A percentile compares a stretch with the other conserved stretches of the same genome.
These are phyloP conservation scores for Norana najaformis DNA, from an alignment of 2,888 invertebrate genomes.

Conservation along the genomic window DNA sequence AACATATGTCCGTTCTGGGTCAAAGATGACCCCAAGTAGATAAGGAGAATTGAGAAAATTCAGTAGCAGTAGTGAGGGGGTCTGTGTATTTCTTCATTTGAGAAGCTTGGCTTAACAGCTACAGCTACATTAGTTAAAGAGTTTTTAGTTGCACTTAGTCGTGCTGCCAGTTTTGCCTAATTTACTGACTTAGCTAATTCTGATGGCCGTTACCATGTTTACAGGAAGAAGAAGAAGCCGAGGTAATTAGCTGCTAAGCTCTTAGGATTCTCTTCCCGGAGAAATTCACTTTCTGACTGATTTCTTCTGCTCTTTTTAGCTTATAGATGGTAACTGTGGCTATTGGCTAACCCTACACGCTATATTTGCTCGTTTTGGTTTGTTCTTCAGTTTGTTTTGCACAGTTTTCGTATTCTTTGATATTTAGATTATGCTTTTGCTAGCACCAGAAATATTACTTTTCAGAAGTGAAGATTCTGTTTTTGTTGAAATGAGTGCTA, in stretches of 20 bases:
- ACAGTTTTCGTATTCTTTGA: neutral
- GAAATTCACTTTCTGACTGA: no score
- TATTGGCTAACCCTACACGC: neutral
- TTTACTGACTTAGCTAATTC: neutral
- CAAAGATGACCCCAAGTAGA: neutral
- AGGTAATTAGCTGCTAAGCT: constrained; percentile 13
- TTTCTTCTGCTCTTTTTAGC: neutral
- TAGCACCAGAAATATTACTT: neutral
- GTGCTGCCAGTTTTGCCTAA: neutral
- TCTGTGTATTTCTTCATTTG: neutral
- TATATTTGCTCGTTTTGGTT: neutral
- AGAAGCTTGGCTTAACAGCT: no score
- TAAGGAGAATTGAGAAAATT: neutral
- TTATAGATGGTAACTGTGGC: neutral
- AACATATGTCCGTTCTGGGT: neutral
- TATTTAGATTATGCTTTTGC: neutral
- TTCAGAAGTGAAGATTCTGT: no score
- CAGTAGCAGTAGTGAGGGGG: neutral
- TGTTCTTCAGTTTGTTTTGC: neutral
- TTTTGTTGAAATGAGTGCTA: neutral
- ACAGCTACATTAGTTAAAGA: neutral
- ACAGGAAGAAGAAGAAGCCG: constrained; percentile 27
- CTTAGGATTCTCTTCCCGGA: neutral
- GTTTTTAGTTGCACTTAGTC: neutral
- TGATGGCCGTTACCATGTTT: neutral